Percentiles rank a stretch among this genome's conserved stretches.
phyloP scores from a whole-genome alignment of 2,888 invertebrate genomes.

The Spodoptera exigua region DNA sequence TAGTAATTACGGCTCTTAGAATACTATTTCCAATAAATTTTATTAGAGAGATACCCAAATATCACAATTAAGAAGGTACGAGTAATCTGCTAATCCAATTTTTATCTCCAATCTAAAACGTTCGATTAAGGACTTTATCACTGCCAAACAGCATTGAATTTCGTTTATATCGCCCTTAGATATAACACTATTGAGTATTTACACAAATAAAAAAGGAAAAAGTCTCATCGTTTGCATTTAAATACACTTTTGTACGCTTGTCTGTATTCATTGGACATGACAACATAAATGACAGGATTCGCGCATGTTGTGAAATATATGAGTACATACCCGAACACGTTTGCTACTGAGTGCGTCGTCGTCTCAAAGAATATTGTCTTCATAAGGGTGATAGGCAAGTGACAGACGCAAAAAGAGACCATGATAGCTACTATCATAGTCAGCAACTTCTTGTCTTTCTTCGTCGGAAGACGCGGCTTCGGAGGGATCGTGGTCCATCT shows the following conservation, averaged over 20 bases:
- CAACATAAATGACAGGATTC: slow-evolving; percentile 97
- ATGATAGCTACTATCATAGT: slow-evolving; percentile 98
- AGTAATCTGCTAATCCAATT: no score
- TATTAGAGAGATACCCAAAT: slow-evolving; percentile 19
- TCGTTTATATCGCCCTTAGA: slow-evolving; percentile 20
- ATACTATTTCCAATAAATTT: slow-evolving; percentile 4
- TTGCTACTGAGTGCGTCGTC: slow-evolving; percentile 90
- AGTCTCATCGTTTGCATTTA: slow-evolving; percentile 82
- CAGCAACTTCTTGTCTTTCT: slow-evolving; percentile 92
- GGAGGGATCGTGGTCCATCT: slow-evolving; percentile 72
- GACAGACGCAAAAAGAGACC: slow-evolving; percentile 96
- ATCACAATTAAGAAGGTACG: slow-evolving; percentile 2
- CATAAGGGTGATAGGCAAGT: slow-evolving; percentile 96
- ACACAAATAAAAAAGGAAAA: slow-evolving; percentile 8
- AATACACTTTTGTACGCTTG: slow-evolving; percentile 95
- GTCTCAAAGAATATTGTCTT: slow-evolving; percentile 92
- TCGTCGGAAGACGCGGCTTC: slow-evolving; percentile 91
- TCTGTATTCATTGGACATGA: slow-evolving; percentile 97
- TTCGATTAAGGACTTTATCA: background rate
- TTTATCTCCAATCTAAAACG: no score
- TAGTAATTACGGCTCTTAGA: slow-evolving; percentile 29
- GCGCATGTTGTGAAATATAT: slow-evolving; percentile 96
- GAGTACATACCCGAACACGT: slow-evolving; percentile 95
- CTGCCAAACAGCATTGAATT: slow-evolving; percentile 20
- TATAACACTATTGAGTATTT: slow-evolving; percentile 33